Evolutionary conservation across 2,888 invertebrate species (phyloP).

Genomic region (Podabrus alpinus): DNA sequence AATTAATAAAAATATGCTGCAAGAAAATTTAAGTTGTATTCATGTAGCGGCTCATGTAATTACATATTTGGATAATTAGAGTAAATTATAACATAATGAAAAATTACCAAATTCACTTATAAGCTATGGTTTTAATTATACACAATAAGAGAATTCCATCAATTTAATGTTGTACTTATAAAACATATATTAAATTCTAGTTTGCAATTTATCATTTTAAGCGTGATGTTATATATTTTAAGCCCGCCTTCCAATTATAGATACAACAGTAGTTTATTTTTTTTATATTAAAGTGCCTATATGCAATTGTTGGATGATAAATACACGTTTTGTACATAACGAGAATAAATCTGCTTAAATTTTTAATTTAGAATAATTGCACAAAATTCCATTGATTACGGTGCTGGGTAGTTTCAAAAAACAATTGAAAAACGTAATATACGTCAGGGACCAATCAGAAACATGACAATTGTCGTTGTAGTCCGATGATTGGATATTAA

Average conservation of each 20-base stretch:
- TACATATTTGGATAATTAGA: neutral
- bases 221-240: neutral
- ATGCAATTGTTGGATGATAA: neutral
- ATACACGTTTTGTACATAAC: neutral
- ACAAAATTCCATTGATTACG: neutral
- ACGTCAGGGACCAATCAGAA: neutral
- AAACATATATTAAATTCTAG: constrained; percentile 1
- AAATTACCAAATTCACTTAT: neutral
- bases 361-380: neutral
- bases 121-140: neutral
- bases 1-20: neutral
- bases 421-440: too few species aligned
- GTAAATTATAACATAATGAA: neutral
- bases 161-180: neutral
- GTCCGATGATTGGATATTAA: neutral
- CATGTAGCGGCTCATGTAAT: neutral
- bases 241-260: neutral
- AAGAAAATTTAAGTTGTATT: neutral
- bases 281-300: neutral
- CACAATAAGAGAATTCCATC: neutral
- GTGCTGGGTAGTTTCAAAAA: neutral
- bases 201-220: constrained; percentile 5
- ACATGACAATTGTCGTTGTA: neutral
- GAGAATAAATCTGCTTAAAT: neutral
- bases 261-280: neutral